These are phyloP conservation scores for Onthophagus sagittarius DNA, from an alignment of 2,888 invertebrate genomes.

Conservation along the genomic window DNA sequence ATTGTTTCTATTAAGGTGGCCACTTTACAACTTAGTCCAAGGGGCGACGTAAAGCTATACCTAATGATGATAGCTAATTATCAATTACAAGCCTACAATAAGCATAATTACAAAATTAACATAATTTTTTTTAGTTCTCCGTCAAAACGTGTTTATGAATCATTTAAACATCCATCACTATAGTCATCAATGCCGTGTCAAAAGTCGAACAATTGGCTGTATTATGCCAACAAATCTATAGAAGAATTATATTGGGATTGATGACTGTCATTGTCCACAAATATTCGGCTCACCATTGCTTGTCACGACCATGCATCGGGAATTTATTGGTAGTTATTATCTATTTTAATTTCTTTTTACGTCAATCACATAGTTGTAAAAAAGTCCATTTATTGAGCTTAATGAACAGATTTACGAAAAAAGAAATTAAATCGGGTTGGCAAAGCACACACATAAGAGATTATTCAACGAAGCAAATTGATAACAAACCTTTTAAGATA, in stretches of 20 bases:
- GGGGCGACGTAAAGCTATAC: too few species aligned
- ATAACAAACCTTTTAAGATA: conserved; percentile 30
- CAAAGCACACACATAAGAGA: background rate
- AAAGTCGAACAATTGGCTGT: background rate
- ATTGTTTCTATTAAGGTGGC: background rate
- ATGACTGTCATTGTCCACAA: background rate
- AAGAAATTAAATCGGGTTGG: too few species aligned
- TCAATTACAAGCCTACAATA: too few species aligned
- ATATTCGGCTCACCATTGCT: background rate
- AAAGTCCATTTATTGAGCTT: too few species aligned
- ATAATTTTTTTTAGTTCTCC: background rate
- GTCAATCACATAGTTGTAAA: too few species aligned
- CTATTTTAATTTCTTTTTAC: background rate
- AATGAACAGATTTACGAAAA: too few species aligned
- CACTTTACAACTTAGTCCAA: background rate
- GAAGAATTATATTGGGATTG: background rate
- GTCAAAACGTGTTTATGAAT: background rate
- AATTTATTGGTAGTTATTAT: too few species aligned
- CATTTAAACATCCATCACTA: background rate
- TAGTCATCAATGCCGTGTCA: background rate
- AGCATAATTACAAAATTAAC: too few species aligned
- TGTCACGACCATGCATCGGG: too few species aligned
- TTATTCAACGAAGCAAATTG: conserved; percentile 8
- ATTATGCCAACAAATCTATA: background rate
- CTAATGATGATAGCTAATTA: too few species aligned